phyloP scores from a whole-genome alignment of 2,888 invertebrate genomes.

The Andrena hattorfiana region DNA sequence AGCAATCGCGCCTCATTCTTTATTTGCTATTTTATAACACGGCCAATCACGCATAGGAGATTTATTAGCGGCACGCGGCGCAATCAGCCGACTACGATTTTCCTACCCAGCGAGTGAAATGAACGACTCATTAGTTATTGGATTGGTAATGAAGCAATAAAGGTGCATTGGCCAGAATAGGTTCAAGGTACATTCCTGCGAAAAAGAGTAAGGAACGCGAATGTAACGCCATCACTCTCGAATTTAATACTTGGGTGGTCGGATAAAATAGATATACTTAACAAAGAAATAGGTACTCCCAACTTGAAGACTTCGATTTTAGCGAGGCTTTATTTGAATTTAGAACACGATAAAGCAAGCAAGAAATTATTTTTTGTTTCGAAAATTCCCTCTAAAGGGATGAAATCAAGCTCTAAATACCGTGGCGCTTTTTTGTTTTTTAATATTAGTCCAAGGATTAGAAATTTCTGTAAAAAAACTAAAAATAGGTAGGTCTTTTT shows the following conservation, averaged over 20 bases:
- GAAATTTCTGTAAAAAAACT: too few species aligned
- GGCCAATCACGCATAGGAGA: conserved; percentile 1
- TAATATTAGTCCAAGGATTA: too few species aligned
- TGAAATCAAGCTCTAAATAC: too few species aligned
- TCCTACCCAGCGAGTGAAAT: not conserved
- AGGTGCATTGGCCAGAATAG: not conserved
- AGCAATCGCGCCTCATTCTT: not conserved
- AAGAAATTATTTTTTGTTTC: too few species aligned
- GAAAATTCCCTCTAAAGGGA: too few species aligned
- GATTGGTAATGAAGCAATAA: not conserved
- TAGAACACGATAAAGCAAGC: too few species aligned
- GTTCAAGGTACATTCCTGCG: not conserved
- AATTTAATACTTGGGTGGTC: not conserved
- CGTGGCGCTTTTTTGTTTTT: too few species aligned
- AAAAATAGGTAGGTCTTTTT: too few species aligned
- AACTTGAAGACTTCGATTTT: too few species aligned
- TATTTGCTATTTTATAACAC: not conserved
- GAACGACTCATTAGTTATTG: conserved; percentile 14
- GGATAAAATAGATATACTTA: too few species aligned
- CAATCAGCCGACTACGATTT: not conserved
- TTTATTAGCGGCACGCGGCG: not conserved
- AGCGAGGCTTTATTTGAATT: too few species aligned
- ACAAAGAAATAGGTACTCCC: too few species aligned
- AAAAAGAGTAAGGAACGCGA: not conserved
- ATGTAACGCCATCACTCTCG: not conserved